A percentile compares a stretch with the other conserved stretches of the same genome.
Conservation (phyloP, 1,140 invertebrate species). For the Drosophila lacertosa region DNA sequence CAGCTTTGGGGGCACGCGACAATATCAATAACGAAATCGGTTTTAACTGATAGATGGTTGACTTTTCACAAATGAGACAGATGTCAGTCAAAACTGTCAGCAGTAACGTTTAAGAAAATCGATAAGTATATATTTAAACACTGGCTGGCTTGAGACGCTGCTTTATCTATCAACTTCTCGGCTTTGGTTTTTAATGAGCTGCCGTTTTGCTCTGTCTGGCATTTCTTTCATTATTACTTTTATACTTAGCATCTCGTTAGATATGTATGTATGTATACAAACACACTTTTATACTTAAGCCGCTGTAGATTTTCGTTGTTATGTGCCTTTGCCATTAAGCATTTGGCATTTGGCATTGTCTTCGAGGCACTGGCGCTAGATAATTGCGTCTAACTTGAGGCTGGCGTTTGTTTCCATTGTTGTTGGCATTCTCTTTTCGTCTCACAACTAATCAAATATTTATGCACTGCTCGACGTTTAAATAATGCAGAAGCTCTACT, state of each 20-base stretch:
- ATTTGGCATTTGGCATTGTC: slow-evolving; percentile 45
- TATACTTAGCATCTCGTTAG: slow-evolving; percentile 29
- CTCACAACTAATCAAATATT: slow-evolving; percentile 62
- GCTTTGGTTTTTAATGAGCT: slow-evolving; percentile 49
- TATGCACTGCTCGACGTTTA: slow-evolving; percentile 45
- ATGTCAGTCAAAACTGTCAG: slow-evolving; percentile 66
- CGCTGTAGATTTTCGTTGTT: slow-evolving; percentile 12
- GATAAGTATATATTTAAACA: slow-evolving; percentile 65
- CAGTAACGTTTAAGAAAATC: slow-evolving; percentile 70
- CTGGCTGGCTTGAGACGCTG: not conserved
- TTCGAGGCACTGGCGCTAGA: slow-evolving; percentile 44
- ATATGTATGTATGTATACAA: slow-evolving; percentile 6
- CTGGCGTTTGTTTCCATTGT: slow-evolving; percentile 30
- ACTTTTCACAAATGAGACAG: slow-evolving; percentile 65
- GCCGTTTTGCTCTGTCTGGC: slow-evolving; percentile 30
- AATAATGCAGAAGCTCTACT: slow-evolving; percentile 46
- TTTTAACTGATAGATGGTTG: slow-evolving; percentile 23
- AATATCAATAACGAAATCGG: slow-evolving; percentile 34
- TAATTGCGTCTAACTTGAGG: slow-evolving; percentile 38
- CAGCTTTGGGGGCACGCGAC: slow-evolving; percentile 28
- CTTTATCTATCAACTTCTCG: not conserved
- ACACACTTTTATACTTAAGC: slow-evolving; percentile 11
- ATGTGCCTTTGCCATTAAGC: slow-evolving; percentile 43
- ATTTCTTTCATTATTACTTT: slow-evolving; percentile 21
- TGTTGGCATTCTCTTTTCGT: slow-evolving; percentile 37